Evolutionary conservation across 2,888 invertebrate species (phyloP), one percentile per base, ranked within the genome.

Genomic region (Anorthoa munda): DNA sequence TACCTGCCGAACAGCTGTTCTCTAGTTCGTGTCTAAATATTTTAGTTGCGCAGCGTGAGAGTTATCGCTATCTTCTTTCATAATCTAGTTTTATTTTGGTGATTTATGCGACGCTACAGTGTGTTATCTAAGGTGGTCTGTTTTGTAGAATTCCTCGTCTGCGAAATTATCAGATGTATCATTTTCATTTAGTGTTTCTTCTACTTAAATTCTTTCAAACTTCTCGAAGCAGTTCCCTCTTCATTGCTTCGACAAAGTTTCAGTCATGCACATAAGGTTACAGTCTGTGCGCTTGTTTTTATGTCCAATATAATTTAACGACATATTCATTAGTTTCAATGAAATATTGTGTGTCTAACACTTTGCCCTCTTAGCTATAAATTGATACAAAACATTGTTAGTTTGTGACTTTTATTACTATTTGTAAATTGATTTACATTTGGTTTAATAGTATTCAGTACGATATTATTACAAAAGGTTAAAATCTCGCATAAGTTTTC

Each of bases 1-100:
- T 93, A 87, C 83, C 79, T 78, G 70, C 60, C 87, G 83, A 92
- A 92, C 93, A 92, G 92, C 92, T 93, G 93, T 83, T 89, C 86
- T 90, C 79, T 83, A 85, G 85, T 86, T 84, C 75, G 75, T 71
- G 80, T 82, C 79, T 77, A 82, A 84, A 87, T 85, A 79, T 85
- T 83, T 86, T 82, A 75, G 73, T 88, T 87, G 81, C 83, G 85
- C 81, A 88, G 87, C 69, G 71, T 68, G 45, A 73, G 68, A 81
- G 55, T 82, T 80, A 75, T 77, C 66, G 69, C 51, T 71, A 70
- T 77, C 72, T 61, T 74, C 71, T 66, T 58, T 75, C 72, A 64
- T 56, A 75, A 83, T 81, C 80, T 65, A 72, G 68, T 58, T 73
- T 77, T 79, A 66, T 81, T 78, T 81, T 74, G 23, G 26, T 60